A percentile compares a stretch with the other conserved stretches of the same genome.
These are phyloP conservation scores for Meta bourneti DNA, from an alignment of 2,888 invertebrate genomes.

Conservation along the genomic window DNA sequence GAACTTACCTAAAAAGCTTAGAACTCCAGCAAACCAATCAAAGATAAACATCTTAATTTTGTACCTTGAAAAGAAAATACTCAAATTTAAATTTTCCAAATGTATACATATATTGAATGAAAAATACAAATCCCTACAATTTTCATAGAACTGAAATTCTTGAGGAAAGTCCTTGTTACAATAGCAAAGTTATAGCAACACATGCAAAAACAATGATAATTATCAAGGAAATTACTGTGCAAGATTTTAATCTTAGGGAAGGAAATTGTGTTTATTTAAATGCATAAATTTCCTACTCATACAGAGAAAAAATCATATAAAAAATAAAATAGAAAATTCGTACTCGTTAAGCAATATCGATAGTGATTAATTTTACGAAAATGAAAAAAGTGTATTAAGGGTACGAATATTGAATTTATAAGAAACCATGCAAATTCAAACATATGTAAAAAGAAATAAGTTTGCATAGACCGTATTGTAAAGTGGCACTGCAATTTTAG, in stretches of 20 bases:
- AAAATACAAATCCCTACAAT: not conserved
- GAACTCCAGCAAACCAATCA: constrained; percentile 97
- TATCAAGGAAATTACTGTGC: not conserved
- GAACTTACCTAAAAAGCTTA: constrained; percentile 92
- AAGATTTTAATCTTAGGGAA: constrained; percentile 7
- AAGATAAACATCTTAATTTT: constrained; percentile 90
- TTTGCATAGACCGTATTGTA: not conserved
- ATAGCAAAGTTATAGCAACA: not conserved
- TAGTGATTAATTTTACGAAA: too few relatives aligned
- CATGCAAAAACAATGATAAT: not conserved
- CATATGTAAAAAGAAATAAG: not conserved
- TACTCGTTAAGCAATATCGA: too few relatives aligned
- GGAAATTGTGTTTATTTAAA: too few relatives aligned
- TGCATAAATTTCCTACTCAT: too few relatives aligned
- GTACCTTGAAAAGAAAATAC: constrained; percentile 12
- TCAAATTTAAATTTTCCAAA: not conserved
- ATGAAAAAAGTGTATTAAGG: too few relatives aligned
- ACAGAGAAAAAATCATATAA: too few relatives aligned
- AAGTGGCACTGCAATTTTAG: too few relatives aligned
- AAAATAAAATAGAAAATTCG: not conserved
- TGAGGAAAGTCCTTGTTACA: not conserved
- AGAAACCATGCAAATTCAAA: too few relatives aligned
- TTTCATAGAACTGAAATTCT: not conserved
- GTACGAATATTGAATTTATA: too few relatives aligned
- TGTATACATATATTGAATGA: not conserved